Percentiles rank a stretch among this genome's conserved stretches.
Evolutionary conservation across 92 coral and sea anemone genomes (phyloP).

Genomic region (Phymanthus crucifer): DNA sequence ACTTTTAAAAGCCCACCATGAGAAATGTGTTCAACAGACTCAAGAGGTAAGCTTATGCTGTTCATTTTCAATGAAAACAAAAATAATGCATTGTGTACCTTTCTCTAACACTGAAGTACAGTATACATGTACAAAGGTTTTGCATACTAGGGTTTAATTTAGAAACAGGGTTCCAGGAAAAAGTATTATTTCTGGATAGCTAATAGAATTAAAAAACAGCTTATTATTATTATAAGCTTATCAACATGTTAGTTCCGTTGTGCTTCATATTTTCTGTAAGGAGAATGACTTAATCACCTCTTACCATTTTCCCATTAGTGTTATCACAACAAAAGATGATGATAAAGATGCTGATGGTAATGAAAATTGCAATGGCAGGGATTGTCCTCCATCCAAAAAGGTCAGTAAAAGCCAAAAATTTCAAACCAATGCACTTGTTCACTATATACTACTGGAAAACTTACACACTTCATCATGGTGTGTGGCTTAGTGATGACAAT

Average conservation of each 20-base stretch:
- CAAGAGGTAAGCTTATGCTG: not conserved
- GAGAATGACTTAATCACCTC: not conserved
- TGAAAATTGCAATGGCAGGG: not conserved
- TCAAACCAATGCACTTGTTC: no score
- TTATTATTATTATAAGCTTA: not conserved
- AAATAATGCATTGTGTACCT: no score
- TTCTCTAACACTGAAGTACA: no score
- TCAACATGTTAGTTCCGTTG: not conserved
- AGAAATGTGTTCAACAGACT: conserved; percentile 11
- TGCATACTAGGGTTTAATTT: no score
- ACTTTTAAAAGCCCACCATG: conserved; percentile 1
- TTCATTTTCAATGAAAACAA: not conserved
- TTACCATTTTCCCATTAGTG: not conserved
- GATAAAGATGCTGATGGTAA: not conserved
- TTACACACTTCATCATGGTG: no score
- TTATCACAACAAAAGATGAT: conserved; percentile 2
- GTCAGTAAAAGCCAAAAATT: not conserved
- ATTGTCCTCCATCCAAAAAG: not conserved
- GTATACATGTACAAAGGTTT: no score
- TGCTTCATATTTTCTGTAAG: not conserved
- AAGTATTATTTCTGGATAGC: no score
- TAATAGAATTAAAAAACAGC: no score
- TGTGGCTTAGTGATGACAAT: no score
- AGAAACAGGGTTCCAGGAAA: no score
- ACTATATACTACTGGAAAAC: no score